Conservation (phyloP, 2,888 invertebrate species). For the Drosophila subquinaria region DNA sequence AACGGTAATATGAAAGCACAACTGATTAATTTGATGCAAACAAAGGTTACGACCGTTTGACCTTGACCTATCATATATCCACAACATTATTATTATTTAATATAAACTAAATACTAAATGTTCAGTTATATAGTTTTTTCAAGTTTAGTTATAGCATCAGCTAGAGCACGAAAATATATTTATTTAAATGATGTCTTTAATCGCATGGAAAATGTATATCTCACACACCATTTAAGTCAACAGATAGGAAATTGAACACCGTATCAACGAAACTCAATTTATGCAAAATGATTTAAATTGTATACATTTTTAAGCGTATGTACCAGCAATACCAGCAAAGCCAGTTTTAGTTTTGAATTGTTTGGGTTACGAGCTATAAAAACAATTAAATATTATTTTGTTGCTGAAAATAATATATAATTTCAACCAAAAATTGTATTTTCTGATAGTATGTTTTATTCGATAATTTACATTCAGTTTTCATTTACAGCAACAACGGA, state of each 20-base stretch:
- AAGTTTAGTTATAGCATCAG: no score
- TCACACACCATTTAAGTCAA: not conserved
- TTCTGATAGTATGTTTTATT: not conserved
- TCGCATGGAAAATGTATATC: not conserved
- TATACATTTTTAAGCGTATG: no score
- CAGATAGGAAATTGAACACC: not conserved
- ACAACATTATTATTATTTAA: not conserved
- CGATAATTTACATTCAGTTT: not conserved
- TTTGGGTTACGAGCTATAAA: no score
- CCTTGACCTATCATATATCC: not conserved
- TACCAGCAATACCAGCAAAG: no score
- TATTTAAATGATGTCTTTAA: not conserved
- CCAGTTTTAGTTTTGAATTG: no score
- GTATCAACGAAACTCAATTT: not conserved
- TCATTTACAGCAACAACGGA: not conserved
- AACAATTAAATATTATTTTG: not conserved
- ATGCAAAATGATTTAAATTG: not conserved
- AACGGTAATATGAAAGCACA: slow-evolving; percentile 4
- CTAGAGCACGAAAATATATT: not conserved
- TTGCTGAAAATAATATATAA: not conserved
- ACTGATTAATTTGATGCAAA: not conserved
- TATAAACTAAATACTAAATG: not conserved
- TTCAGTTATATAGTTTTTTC: no score
- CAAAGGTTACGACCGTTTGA: not conserved
- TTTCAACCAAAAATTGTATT: not conserved